Conservation (phyloP, 2,797 vertebrate species). For the Capromys pilorides region DNA sequence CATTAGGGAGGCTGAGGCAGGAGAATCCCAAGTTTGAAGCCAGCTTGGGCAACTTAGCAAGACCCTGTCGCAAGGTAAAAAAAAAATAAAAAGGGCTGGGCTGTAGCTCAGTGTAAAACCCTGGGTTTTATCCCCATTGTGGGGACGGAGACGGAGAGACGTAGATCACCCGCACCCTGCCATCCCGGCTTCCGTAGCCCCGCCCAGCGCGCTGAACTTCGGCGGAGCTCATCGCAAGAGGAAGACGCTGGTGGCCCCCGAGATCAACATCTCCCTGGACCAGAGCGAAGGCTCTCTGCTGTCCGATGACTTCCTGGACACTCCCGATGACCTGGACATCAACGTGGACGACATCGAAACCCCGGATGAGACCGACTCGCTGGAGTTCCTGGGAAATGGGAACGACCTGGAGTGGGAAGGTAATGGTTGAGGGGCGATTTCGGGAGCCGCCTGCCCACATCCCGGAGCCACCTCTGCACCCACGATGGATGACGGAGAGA, state of each 20-base stretch:
- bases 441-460: not conserved
- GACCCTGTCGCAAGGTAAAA: not conserved
- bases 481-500: not conserved
- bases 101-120: not conserved
- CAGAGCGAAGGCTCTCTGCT: constrained; percentile 97
- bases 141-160: too few relatives aligned
- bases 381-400: constrained; percentile 95
- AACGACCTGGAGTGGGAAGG: constrained; percentile 99
- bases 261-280: constrained; percentile 98
- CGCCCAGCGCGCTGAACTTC: constrained; percentile 91
- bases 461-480: not conserved
- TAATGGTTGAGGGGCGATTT: constrained; percentile 71
- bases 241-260: constrained; percentile 94
- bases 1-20: not conserved
- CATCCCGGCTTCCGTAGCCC: constrained; percentile 84
- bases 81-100: not conserved
- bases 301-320: constrained; percentile 96
- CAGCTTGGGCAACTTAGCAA: not conserved
- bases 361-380: constrained; percentile 96
- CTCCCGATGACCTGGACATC: constrained; percentile 96
- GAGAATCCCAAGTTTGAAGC: not conserved
- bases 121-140: not conserved
- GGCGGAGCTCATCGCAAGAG: constrained; percentile 90
- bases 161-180: rapidly evolving
- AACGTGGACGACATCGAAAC: constrained; percentile 98